These are phyloP conservation scores for Cheumatopsyche charites DNA, from an alignment of 1,140 invertebrate species.

Conservation along the genomic window DNA sequence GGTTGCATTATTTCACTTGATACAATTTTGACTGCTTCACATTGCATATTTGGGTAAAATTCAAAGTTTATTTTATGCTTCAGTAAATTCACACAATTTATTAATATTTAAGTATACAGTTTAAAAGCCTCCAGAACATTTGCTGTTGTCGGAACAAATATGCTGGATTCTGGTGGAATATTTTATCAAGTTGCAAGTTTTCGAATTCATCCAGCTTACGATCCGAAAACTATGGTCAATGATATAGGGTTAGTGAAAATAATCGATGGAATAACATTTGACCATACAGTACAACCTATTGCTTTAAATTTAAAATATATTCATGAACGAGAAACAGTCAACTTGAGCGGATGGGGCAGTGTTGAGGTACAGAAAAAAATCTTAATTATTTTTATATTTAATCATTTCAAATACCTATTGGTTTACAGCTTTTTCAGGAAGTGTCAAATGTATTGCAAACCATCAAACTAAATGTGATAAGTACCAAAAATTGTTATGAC, in stretches of 20 bases:
- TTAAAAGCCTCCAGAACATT: slow-evolving; percentile 50
- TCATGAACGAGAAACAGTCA: background rate
- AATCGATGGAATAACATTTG: slow-evolving; percentile 55
- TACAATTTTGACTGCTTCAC: slow-evolving; percentile 61
- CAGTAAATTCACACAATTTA: slow-evolving; percentile 39
- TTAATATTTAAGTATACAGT: slow-evolving; percentile 53
- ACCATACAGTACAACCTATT: slow-evolving; percentile 55
- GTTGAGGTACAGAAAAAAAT: slow-evolving; percentile 12
- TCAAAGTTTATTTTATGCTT: slow-evolving; percentile 52
- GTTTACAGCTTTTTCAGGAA: slow-evolving; percentile 53
- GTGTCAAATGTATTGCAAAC: slow-evolving; percentile 56
- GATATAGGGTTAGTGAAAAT: slow-evolving; percentile 63
- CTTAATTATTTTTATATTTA: background rate
- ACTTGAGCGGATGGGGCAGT: slow-evolving; percentile 36
- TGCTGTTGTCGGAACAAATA: slow-evolving; percentile 62
- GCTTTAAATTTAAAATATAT: slow-evolving; percentile 48
- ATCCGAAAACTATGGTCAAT: slow-evolving; percentile 56
- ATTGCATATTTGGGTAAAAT: slow-evolving; percentile 60
- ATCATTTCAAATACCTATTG: too few species aligned
- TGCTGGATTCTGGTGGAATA: slow-evolving; percentile 58
- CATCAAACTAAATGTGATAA: slow-evolving; percentile 50
- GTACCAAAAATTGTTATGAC: background rate
- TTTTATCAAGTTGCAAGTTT: slow-evolving; percentile 55
- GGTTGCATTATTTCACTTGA: slow-evolving; percentile 58
- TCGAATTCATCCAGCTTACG: slow-evolving; percentile 61